Conservation (phyloP, 2,113 vertebrate genomes). For the Mobula hypostoma region DNA sequence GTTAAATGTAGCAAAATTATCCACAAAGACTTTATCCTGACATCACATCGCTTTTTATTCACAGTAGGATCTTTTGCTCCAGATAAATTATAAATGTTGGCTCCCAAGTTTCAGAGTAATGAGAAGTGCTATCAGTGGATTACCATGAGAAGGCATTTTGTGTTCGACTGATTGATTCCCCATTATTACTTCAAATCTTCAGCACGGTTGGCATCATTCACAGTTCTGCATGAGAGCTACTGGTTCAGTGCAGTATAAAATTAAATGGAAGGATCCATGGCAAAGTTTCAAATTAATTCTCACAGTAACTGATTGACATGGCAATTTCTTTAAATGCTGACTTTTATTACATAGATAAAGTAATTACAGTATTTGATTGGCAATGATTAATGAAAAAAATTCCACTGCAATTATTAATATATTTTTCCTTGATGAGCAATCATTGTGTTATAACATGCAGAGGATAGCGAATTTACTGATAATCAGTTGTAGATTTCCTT, state of each 20-base stretch:
- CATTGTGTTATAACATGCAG: constrained; percentile 27
- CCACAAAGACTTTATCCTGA: background rate
- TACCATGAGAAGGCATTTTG: background rate
- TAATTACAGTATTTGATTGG: constrained; percentile 27
- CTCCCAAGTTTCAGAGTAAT: background rate
- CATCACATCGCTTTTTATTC: background rate
- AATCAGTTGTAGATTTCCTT: constrained; percentile 26
- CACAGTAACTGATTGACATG: constrained; percentile 22
- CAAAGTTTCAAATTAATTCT: constrained; percentile 24
- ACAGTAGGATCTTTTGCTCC: background rate
- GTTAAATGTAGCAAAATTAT: background rate
- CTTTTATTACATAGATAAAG: constrained; percentile 32
- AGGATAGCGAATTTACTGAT: constrained; percentile 20
- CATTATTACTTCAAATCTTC: background rate
- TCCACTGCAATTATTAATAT: constrained; percentile 31
- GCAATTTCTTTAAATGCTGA: constrained; percentile 34
- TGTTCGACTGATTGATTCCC: background rate
- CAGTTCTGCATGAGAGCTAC: background rate
- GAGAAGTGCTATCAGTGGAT: background rate
- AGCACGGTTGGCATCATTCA: background rate
- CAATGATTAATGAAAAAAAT: constrained; percentile 32
- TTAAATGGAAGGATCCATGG: constrained; percentile 19
- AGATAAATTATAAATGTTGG: constrained; percentile 4
- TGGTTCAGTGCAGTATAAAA: constrained; percentile 14
- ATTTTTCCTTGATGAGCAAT: constrained; percentile 30